These are phyloP conservation scores for Peromyscus attwateri DNA, from an alignment of 2,797 vertebrate species.

Conservation along the genomic window DNA sequence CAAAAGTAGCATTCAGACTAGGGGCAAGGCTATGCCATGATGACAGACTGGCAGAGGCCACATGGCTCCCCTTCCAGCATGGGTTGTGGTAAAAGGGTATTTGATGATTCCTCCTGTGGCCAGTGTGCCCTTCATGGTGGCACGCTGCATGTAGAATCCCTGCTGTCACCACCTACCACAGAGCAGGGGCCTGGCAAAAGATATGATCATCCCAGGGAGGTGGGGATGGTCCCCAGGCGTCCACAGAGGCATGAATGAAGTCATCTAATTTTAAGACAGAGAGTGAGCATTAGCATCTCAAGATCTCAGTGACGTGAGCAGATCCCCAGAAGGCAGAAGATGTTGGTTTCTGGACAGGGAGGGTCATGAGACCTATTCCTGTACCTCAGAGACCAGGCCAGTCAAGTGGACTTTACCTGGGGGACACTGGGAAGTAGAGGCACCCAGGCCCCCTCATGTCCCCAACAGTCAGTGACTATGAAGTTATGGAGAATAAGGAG, in stretches of 20 bases:
- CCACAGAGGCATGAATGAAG: not conserved
- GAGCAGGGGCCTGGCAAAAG: not conserved
- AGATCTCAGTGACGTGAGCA: rapidly evolving
- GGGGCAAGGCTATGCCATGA: not conserved
- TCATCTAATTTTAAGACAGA: not conserved
- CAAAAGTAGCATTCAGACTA: constrained; percentile 49
- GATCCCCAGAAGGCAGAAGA: not conserved
- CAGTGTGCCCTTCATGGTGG: not conserved
- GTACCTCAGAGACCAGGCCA: not conserved
- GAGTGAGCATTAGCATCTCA: rapidly evolving
- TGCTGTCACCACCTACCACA: not conserved
- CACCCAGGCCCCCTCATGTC: too few relatives aligned
- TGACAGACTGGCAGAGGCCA: not conserved
- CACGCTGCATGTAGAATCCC: not conserved
- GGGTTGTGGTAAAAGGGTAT: not conserved
- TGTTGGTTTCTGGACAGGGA: rapidly evolving
- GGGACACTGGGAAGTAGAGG: too few relatives aligned
- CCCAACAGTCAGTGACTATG: too few relatives aligned
- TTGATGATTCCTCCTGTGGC: not conserved
- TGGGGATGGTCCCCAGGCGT: rapidly evolving
- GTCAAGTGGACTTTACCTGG: not conserved
- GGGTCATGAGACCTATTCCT: not conserved
- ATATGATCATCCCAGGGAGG: rapidly evolving
- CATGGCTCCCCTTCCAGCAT: not conserved
- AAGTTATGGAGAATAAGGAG: too few relatives aligned